Base-by-base conservation (phyloP, 2,797 vertebrate genomes). In the Todus mexicanus region DNA sequence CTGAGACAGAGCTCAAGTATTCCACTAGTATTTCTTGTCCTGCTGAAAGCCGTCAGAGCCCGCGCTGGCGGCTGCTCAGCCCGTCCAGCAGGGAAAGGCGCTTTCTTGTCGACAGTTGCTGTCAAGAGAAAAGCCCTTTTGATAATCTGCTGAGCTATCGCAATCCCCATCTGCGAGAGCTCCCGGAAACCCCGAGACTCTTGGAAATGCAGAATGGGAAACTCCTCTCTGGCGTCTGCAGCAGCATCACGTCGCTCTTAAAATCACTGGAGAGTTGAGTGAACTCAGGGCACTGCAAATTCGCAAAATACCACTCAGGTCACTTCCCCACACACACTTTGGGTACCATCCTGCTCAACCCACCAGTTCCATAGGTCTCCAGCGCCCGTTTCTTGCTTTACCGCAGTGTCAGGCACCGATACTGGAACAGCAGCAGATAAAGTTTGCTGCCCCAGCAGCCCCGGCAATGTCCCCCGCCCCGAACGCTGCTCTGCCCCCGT, bases 61-160 rank as follows among this genome's bases (percentile, higher is more conserved):
- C 38, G 57, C 7, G 0, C 75, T 76, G 48, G 4, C n/a, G 78
- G 27, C 12, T 5, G 56, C 37, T 40, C 79, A 56, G 83, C 18
- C 12, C 76, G 42, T 7, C 19, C 9, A 5, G 73, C 56, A 60
- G 76, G 56, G 64, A 75, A 87, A 88, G 90, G 93, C 81, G 85
- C 56, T 56, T 63, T 22, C 12, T 5, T 81, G 80, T 48, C 1
- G 5, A 47, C 87, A 65, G 85, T 12, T 11, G 60, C 86, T 89
- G 70, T 38, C 84, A 40, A 37, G 68, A 75, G 68, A 79, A 78
- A 70, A 92, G n/a, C 53, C 60, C 74, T 94, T n/a, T 76, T 64
- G 90, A 69, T 64, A 66, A 77, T 65, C 33, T 65, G 57, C 84
- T 90, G 83, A 91, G 71, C 77, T 63, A 10, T 15, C 4, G 5